A percentile compares a stretch with the other conserved stretches of the same genome.
These are phyloP conservation scores for Thereva unica DNA, from an alignment of 2,888 invertebrate species.

Conservation along the genomic window DNA sequence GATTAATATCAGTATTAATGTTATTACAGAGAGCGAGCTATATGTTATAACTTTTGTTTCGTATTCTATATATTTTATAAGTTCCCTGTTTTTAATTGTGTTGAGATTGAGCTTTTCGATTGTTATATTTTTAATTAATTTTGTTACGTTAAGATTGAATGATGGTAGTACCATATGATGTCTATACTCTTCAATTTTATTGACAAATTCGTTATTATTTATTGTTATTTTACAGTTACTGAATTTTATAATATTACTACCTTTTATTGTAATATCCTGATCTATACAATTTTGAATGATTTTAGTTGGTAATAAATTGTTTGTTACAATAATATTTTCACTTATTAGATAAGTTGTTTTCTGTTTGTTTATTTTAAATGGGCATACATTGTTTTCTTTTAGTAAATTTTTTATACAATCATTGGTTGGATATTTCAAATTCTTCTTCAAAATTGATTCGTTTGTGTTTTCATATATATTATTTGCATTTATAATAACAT, in stretches of 20 bases:
- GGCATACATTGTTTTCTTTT: too few species aligned
- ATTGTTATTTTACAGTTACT: constrained; percentile 6
- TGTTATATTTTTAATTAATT: too few species aligned
- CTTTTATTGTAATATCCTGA: constrained; percentile 12
- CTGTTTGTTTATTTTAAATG: constrained; percentile 5
- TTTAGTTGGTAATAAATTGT: constrained; percentile 7
- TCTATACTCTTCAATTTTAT: constrained; percentile 2
- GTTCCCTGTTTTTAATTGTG: constrained; percentile 9
- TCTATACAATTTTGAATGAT: constrained; percentile 12
- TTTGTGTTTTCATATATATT: too few species aligned
- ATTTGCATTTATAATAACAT: too few species aligned
- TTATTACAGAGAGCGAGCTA: constrained; percentile 1
- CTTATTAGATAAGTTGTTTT: background rate
- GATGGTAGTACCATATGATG: too few species aligned
- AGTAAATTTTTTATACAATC: too few species aligned
- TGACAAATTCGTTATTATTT: constrained; percentile 10
- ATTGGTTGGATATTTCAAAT: too few species aligned
- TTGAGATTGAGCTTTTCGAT: background rate
- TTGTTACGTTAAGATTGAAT: too few species aligned
- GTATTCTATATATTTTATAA: constrained; percentile 4
- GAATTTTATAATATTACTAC: constrained; percentile 15
- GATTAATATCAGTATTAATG: background rate
- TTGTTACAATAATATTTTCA: constrained; percentile 8
- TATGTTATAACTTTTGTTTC: constrained; percentile 7
- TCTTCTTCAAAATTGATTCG: too few species aligned